These are phyloP conservation scores for Chlorodrepanis virens DNA, from an alignment of 2,113 vertebrate species.

Conservation along the genomic window DNA sequence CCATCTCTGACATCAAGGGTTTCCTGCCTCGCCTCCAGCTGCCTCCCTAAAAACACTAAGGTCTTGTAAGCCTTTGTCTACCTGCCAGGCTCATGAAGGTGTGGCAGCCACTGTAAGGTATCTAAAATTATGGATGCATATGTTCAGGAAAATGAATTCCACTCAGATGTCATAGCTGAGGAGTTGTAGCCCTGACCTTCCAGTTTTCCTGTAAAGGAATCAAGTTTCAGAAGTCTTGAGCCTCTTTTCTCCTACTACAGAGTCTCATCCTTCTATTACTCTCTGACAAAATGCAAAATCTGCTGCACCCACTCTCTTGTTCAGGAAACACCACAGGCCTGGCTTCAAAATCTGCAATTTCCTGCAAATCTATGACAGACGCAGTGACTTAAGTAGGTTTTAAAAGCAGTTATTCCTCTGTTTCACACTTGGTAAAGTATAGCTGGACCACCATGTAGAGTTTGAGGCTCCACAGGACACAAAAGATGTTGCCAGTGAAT, in stretches of 20 bases:
- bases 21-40: background rate
- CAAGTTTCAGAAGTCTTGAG: background rate
- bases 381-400: background rate
- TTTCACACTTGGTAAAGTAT: background rate
- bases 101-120: background rate
- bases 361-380: background rate
- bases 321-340: background rate
- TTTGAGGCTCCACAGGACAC: background rate
- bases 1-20: background rate
- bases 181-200: background rate
- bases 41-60: background rate
- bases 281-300: background rate
- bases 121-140: background rate
- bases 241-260: background rate
- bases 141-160: background rate
- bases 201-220: background rate
- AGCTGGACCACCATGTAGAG: background rate
- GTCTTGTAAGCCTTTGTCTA: background rate
- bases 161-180: background rate
- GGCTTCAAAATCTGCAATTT: background rate
- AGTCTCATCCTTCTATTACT: background rate
- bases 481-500: background rate
- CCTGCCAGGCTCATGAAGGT: background rate
- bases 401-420: background rate
- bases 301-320: background rate